Conservation (phyloP, 2,113 vertebrate species). For the Sisor rabdophorus region DNA sequence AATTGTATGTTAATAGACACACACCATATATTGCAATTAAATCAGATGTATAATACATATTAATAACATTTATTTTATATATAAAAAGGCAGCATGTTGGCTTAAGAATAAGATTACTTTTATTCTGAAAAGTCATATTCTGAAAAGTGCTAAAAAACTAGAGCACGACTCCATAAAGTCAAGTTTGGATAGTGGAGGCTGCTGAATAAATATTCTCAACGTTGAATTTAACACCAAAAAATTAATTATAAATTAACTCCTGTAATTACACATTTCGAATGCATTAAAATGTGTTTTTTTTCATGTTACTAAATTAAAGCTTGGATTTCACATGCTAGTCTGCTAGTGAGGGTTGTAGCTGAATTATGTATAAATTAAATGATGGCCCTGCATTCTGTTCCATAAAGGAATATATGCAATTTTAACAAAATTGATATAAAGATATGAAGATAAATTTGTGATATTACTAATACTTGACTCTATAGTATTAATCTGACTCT, state of each 20-base stretch:
- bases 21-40: neutral
- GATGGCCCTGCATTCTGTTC: neutral
- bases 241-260: neutral
- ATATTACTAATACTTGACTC: neutral
- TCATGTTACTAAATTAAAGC: neutral
- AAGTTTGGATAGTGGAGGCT: neutral
- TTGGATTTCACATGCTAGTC: neutral
- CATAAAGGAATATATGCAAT: neutral
- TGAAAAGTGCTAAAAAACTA: neutral
- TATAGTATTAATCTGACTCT: neutral
- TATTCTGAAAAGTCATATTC: neutral
- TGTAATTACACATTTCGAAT: neutral
- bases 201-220: neutral
- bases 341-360: too few species aligned
- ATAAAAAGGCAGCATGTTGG: too few species aligned
- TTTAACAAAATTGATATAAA: neutral
- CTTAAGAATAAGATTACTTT: neutral
- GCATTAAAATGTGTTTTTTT: neutral
- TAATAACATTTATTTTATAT: neutral
- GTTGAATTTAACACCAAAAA: neutral
- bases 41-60: neutral
- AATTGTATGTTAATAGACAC: neutral
- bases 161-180: neutral
- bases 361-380: neutral
- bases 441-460: neutral